Conservation (phyloP, 2,888 invertebrate genomes). For the Melikaiella ostensackeni region DNA sequence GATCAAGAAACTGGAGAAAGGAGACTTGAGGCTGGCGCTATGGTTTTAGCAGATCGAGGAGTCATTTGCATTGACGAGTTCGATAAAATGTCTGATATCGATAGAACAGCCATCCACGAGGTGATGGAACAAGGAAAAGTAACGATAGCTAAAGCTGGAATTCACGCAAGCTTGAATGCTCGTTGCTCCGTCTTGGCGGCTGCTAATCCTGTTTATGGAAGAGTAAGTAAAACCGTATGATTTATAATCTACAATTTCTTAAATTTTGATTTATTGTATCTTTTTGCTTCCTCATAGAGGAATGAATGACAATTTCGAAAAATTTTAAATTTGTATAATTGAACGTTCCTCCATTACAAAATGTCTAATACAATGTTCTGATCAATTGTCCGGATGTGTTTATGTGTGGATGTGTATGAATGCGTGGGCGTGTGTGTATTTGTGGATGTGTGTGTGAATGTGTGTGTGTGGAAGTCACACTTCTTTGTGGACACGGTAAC, state of each 20-base stretch:
- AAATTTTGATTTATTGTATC: neutral
- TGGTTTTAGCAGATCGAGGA: slow-evolving; percentile 99
- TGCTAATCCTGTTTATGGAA: slow-evolving; percentile 99
- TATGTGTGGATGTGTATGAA: too few relatives aligned
- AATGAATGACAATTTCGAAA: too few relatives aligned
- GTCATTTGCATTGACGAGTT: slow-evolving; percentile 99
- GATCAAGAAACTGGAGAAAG: slow-evolving; percentile 95
- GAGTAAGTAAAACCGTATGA: slow-evolving; percentile 79
- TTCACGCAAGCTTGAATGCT: slow-evolving; percentile 98
- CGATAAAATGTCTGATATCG: slow-evolving; percentile 99
- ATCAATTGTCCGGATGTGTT: too few relatives aligned
- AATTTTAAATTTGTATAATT: too few relatives aligned
- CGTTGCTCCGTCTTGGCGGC: slow-evolving; percentile 98
- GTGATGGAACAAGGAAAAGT: slow-evolving; percentile 99
- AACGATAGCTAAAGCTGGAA: slow-evolving; percentile 99
- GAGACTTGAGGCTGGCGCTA: slow-evolving; percentile 97
- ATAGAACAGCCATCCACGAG: slow-evolving; percentile 99
- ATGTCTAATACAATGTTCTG: too few relatives aligned
- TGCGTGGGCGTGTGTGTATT: too few relatives aligned
- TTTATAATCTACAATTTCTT: slow-evolving; percentile 6
- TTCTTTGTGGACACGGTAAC: too few relatives aligned
- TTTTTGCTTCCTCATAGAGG: too few relatives aligned
- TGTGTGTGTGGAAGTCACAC: too few relatives aligned
- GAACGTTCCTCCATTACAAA: too few relatives aligned
- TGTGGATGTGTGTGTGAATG: too few relatives aligned